Base-by-base conservation (phyloP, 1,140 invertebrate species). In the Lepidotrigona ventralis region DNA sequence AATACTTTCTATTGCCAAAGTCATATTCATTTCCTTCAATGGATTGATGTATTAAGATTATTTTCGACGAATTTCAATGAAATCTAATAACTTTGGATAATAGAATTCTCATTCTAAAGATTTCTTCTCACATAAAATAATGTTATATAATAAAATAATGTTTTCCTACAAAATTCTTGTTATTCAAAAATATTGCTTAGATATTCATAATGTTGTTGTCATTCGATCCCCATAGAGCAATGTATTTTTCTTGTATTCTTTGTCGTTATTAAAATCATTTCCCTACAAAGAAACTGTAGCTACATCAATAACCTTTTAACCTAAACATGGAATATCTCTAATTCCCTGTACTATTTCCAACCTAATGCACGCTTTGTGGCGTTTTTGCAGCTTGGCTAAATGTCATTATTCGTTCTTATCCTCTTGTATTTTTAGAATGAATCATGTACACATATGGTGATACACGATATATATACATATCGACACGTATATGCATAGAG, bases 81-180 rank as follows among this genome's bases (percentile, higher is more conserved):
- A 80, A 87, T 84, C 68, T 78, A 86, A 77, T 87, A 84, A 86
- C 81, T 53, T 53, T 21, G 33, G 33, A 33, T 33, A 33, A 33
- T 33, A 33, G 5, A 66, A 66, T 46, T 46, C 39, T 46, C 70
- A 33, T 14, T n/a, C 12, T 46, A 14, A 26, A 39, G 14, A 15
- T 33, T 58, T 54, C 14, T 58, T 4, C 21, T 51, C 1, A 26
- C 19, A n/a, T 26, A 1, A 33, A 68, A 68, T 39, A 2, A 21
- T 19, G 33, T 33, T 33, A 33, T 33, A 33, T 33, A 33, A 33
- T 33, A 33, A 33, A 33, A 33, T 3, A 33, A 33, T 33, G 33
- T 33, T 33, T 33, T 33, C 33, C 33, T 3, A 33, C 4, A 33
- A 33, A 33, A 33, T 33, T 33, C 26, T 66, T 21, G 17, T 21